A percentile compares a stretch with the other conserved stretches of the same genome.
phyloP scores from a whole-genome alignment of 2,113 vertebrate species.

The Ginglymostoma cirratum region DNA sequence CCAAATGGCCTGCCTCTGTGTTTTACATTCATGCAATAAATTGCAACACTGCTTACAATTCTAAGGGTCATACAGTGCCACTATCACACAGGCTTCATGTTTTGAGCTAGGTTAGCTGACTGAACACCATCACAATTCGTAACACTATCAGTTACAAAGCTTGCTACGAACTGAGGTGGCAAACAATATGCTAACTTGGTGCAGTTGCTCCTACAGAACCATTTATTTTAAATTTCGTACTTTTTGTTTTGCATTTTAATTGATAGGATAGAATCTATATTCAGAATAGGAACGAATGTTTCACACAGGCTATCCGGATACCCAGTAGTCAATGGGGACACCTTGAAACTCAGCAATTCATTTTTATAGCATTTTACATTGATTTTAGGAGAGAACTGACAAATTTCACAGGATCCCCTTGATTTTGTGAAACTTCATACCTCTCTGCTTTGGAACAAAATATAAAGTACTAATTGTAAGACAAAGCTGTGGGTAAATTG shows the following conservation, averaged over 20 bases:
- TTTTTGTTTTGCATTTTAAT: not conserved
- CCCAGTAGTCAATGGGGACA: not conserved
- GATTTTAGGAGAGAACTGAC: conserved; percentile 5
- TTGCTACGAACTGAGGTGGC: not conserved
- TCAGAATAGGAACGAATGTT: not conserved
- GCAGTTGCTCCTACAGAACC: not conserved
- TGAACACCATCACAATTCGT: not conserved
- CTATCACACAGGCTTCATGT: no score
- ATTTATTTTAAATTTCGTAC: not conserved
- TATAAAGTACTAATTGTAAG: not conserved
- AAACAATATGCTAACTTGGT: not conserved
- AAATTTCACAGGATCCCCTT: conserved; percentile 7
- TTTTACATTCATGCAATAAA: not conserved
- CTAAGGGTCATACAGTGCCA: not conserved
- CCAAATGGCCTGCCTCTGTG: no score
- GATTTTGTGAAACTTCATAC: conserved; percentile 1
- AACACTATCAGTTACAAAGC: not conserved
- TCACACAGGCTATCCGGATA: not conserved
- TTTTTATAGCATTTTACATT: conserved; percentile 16
- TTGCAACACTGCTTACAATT: not conserved
- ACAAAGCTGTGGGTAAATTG: not conserved
- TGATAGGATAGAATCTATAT: not conserved
- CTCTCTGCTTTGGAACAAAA: not conserved
- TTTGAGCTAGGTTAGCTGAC: not conserved
- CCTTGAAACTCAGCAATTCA: not conserved